Evolutionary conservation across 2,888 invertebrate genomes (phyloP), one percentile per base, ranked within the genome.

Genomic region (Scaptomyza cyrtandrae): DNA sequence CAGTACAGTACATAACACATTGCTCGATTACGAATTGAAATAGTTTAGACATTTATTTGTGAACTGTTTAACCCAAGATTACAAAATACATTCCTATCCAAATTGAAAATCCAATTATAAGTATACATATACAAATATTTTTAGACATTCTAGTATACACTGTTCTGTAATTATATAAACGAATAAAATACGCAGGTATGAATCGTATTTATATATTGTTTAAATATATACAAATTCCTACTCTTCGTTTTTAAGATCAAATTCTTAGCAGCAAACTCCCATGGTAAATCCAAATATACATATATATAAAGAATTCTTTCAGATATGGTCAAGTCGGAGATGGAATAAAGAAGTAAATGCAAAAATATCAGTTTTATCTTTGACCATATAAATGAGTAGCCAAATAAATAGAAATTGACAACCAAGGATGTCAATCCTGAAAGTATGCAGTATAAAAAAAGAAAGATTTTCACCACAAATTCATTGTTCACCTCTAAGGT

Each of bases 81-180:
- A 55, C 37, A 37, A 55, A 56, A 56, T 62, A 72, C 73, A 75
- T 75, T 77, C 71, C 71, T 58, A 48, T 45, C 33, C 33, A 43
- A 61, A 61, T 55, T 49, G 29, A 35, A 33, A 52, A 39, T 16
- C 46, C 52, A 29, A 63, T 44, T 54, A 41, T 61, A 73, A 48
- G 19, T 43, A 43, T 19, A 52, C 49, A 37, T 54, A 48, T 60
- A 73, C 41, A 14, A 39, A 43, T 27, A 55, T 54, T 66, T 67
- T 52, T 54, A 64, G 45, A 58, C 35, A 59, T 72, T 73, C 29
- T 71, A 59, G 59, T 41, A 46, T 71, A 59, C 76, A 66, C 54
- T 63, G 50, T 63, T 63, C 67, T 75, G 77, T 75, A 75, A 71
- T 72, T 62, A 72, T 54, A 53, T 54, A 53, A 71, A 56, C 29